Base-by-base conservation (phyloP, 2,888 invertebrate genomes). In the Drosophila vallismaia region DNA sequence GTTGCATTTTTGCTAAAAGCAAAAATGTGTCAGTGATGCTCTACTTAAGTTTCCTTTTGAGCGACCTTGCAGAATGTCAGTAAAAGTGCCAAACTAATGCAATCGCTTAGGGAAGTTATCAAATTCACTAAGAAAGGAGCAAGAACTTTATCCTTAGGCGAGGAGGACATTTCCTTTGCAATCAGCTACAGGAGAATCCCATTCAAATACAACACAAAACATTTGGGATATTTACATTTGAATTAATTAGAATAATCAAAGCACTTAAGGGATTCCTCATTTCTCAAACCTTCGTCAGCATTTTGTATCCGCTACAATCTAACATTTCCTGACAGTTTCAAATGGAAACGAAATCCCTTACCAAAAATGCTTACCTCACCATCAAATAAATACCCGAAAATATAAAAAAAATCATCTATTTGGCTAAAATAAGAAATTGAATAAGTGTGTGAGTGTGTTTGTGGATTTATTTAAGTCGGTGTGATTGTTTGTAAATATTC, bases 341-440 rank as follows among this genome's bases (percentile, higher is more conserved):
- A 52, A 38, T 66, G 36, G 66, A 12, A 9, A 5, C 29, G 31
- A 38, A 40, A 2, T 36, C 36, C 12, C n/a, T 36, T 12, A n/a
- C 36, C 12, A 8, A 53, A 63, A 64, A 29, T 40, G 64, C 64
- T 52, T 66, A 46, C 44, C 58, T 56, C 36, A 28, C 44, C 56
- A 59, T 42, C 44, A 49, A 28, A 36, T 33, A 7, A 28, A 7
- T 7, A 31, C 6, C 4, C 8, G 8, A 28, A 14, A 29, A 45
- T 42, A 45, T 38, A 59, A n/a, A 28, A 14, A 45, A 51, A 38
- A 52, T 19, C 19, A 55, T 36, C 45, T 60, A 48, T 60, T 60
- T 60, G 48, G 40, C 62, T 62, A 60, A 62, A 64, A 67, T 64
- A 64, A 49, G 64, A 64, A 64, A 66, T 66, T 66, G 63, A 64